Evolutionary conservation across 2,113 vertebrate genomes (phyloP), one percentile per base, ranked within the genome.

Genomic region (Gallinago jamesoni): DNA sequence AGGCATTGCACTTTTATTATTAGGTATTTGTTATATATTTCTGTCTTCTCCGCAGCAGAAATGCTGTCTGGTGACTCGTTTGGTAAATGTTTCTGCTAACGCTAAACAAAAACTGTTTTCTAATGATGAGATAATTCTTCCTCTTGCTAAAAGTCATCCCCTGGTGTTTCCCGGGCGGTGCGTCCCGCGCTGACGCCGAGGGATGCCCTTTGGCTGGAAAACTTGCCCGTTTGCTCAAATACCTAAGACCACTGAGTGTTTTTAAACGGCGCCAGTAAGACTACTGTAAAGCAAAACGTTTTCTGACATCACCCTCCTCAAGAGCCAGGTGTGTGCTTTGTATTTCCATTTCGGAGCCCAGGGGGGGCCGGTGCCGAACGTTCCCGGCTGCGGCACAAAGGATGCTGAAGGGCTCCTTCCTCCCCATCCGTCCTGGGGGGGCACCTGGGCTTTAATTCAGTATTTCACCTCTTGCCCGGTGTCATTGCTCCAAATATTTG

Each of bases 101-200:
- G 53, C n/a, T 78, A 76, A 89, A 83, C 69, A 66, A 82, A 82
- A 94, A 87, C 72, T 74, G 57, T 88, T 90, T 72, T 80, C 70
- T 88, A 90, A 95, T 88, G 60, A 83, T 39, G 59, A 25, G 25
- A 87, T 87, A 80, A 91, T 91, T 95, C 67, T 91, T 96, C 68
- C 24, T 24, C 67, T 88, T 62, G 41, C 91, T 93, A 86, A 8
- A 70, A 86, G 67, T 67, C 41, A 19, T 86, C 23, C 31, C 33
- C 19, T 0, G 0, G 17, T 43, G 17, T 86, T 90, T 92, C 59
- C n/a, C 69, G 74, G 35, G 48, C 78, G 48, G 57, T 69, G 50
- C 66, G 67, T 80, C 37, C 37, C 16, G 13, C 2, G 4, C 78
- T 74, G 79, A 80, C 73, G 30, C 41, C 6, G 22, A 55, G 31